Conservation (phyloP, 2,113 vertebrate species). For the Camelus dromedarius region DNA sequence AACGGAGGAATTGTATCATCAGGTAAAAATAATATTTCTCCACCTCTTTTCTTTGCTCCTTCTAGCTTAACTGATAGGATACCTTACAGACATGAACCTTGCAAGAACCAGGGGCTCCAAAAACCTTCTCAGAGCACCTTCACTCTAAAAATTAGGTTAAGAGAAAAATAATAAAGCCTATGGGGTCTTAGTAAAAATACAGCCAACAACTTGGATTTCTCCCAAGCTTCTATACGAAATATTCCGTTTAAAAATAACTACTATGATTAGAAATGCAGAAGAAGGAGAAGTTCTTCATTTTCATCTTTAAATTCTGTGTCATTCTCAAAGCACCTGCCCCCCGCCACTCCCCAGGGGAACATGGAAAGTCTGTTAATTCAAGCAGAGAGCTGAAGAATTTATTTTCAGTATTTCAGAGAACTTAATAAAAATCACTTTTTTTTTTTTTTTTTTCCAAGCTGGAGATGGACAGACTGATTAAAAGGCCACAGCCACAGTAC, state of each 20-base stretch:
- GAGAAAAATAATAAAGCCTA: neutral
- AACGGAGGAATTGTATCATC: neutral
- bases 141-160: neutral
- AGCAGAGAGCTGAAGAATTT: neutral
- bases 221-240: neutral
- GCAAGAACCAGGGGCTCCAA: neutral
- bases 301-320: neutral
- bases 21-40: neutral
- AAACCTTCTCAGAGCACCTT: neutral
- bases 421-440: neutral
- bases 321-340: neutral
- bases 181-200: neutral
- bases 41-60: neutral
- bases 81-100: neutral
- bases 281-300: neutral
- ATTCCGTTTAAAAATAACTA: neutral
- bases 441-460: neutral
- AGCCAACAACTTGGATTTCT: neutral
- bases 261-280: neutral
- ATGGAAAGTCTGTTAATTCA: neutral
- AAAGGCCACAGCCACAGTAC: neutral
- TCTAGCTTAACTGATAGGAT: slow-evolving; percentile 17
- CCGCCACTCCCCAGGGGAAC: neutral
- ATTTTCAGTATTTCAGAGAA: slow-evolving; percentile 48
- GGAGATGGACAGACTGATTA: neutral